Evolutionary conservation across 2,888 invertebrate genomes (phyloP), one percentile per base, ranked within the genome.

Genomic region (Apamea monoglypha): DNA sequence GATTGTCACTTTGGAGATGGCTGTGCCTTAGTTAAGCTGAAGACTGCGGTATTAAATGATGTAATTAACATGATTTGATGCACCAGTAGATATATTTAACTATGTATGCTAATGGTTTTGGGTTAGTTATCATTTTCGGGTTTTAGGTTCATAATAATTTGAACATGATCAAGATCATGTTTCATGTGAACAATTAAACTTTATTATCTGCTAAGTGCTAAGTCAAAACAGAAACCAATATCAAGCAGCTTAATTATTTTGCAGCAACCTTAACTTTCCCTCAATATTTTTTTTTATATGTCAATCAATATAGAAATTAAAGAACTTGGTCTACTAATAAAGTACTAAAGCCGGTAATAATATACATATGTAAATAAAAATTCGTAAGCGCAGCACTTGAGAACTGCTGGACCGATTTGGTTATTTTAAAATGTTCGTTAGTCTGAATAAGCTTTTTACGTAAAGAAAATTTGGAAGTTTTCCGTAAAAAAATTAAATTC

Each of bases 51-150:
- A 36, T 47, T 53, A 5, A 5, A 40, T 29, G 44, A 68, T 29
- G 18, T 78, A 44, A 61, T 61, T 61, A 84, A 67, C 18, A 47
- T 84, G 36, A 68, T 68, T 61, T 44, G 18, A 68, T 68, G 56
- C 25, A 80, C n/a, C 50, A 67, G 32, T 25, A 77, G 18, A 29
- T 64, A 6, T n/a, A n/a, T 81, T 63, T 61, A 16, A 71, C 21
- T 61, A 53, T n/a, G 25, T 53, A n/a, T 69, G 25, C 32, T 16
- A 67, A 67, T 32, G 16, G 16, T 66, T 64, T 78, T 67, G 32
- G 59, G 84, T 80, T 80, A 78, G 80, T 80, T 61, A n/a, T 14
- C 18, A 40, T 59, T 66, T 63, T 32, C 12, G 63, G 53, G 21
- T 63, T 53, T 66, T 66, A 40, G 29, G 74, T 56, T 64, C 21